phyloP scores from a whole-genome alignment of 2,797 vertebrate genomes.

The Phaenicophaeus curvirostris region DNA sequence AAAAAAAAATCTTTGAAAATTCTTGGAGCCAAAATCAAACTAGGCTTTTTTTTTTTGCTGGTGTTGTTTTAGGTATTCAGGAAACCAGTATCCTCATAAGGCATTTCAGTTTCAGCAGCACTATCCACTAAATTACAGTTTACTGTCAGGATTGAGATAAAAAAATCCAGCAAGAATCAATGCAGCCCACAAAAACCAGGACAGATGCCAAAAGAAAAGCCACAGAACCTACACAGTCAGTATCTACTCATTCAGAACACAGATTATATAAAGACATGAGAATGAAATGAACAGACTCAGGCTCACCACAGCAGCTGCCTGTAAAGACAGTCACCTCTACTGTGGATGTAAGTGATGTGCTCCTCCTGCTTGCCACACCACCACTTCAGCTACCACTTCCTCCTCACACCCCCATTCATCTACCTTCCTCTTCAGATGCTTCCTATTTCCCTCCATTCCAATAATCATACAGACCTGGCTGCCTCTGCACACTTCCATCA shows the following conservation, averaged over 20 bases:
- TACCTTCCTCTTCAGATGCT: neutral
- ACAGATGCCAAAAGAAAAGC: constrained; percentile 7
- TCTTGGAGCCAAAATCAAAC: neutral
- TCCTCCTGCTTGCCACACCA: neutral
- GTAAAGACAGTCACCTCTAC: neutral
- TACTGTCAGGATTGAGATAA: neutral
- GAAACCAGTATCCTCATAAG: neutral
- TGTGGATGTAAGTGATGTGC: neutral
- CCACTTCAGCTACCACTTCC: neutral
- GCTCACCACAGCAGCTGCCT: neutral
- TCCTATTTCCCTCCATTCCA: neutral
- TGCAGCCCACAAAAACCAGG: constrained; percentile 17
- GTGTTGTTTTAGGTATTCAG: neutral
- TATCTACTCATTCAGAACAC: constrained; percentile 22
- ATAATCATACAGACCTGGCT: neutral
- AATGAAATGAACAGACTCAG: neutral
- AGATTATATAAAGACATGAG: neutral
- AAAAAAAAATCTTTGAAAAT: neutral
- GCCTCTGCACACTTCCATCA: neutral
- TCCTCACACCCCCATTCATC: neutral
- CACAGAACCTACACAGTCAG: neutral
- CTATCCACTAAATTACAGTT: neutral
- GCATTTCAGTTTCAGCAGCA: neutral
- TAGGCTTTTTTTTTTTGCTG: neutral
- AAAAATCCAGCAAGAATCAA: constrained; percentile 6